Evolutionary conservation across 2,888 invertebrate genomes (phyloP), one percentile per base, ranked within the genome.

Genomic region (Peribatodes rhomboidaria): DNA sequence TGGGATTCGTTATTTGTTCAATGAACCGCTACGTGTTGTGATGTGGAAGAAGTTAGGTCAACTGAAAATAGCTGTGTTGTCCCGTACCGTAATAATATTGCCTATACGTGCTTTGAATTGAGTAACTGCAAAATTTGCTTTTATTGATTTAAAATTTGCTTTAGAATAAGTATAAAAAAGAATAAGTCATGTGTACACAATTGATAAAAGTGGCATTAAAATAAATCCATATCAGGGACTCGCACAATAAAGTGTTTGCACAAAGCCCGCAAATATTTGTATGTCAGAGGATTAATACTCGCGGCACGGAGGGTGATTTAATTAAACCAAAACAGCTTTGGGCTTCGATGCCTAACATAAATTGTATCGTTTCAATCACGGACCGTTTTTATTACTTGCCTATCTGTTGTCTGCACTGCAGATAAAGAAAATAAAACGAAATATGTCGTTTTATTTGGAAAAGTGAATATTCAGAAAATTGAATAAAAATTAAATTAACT

Each of bases 311-410:
- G 88, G 89, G 88, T 78, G 83, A 82, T 88, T 89, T 89, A 87
- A 90, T 91, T 89, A 89, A 90, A 89, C 84, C 87, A 83, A 85
- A 86, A 88, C 82, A 87, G 79, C 71, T 71, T 67, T 73, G 78
- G 83, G 81, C 79, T 75, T 67, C 50, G 42, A 58, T 42, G 58
- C 46, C 44, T 67, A 71, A 67, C 54, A 68, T 64, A 54, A 68
- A 69, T 64, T 39, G 60, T 53, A 47, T 39, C 53, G 57, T 57
- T 67, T 72, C 62, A 68, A 69, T 62, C 76, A 71, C 75, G 74
- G 39, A 46, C 52, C 16, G 18, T 20, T 47, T 61, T 61, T 39
- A 31, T 46, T 53, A 35, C 20, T 47, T 6, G 27, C 27, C 27
- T 37, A 16, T 49, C 9, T 61, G 63, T 39, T 50, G 35, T 50